Evolutionary conservation across 2,113 vertebrate genomes (phyloP), one percentile per base, ranked within the genome.

Genomic region (Phycodurus eques): DNA sequence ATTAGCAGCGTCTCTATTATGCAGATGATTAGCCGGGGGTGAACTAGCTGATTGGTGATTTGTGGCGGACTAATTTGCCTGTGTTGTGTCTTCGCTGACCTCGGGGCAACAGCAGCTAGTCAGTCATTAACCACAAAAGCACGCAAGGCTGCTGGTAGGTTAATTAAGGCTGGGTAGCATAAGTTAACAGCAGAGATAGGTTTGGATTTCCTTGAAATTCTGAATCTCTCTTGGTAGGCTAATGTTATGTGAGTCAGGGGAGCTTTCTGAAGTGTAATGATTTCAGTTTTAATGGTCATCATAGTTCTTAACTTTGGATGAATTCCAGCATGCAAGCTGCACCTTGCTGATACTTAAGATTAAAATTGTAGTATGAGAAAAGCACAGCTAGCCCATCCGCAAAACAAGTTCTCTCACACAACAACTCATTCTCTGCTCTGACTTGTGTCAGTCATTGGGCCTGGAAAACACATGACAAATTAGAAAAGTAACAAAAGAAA

Each of bases 151-250:
- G 76, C 78, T 84, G 82, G 88, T 85, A 89, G 79, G 83, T 86
- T 91, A 84, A 92, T 91, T 88, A 84, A 39, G 71, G 76, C 77
- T 85, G 80, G 86, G 91, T 90, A 88, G 74, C 67, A 64, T 68
- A 68, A 78, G 79, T 83, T 87, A 78, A 73, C 60, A 54, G 74
- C 59, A 67, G 79, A 54, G 71, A 72, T 69, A 33, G 59, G 56
- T 43, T 47, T 74, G 46, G 13, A 39, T 46, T 70, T 47, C 0
- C 1, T 47, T 49, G n/a, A 69, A 71, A 47, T 35, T 70, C 60
- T 39, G 65, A 83, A 27, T 27, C 27, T 27, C 27, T 27, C 27
- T 27, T 27, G 27, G 27, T 27, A 27, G 27, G 27, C 27, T 62
- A 74, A 54, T 44, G 44, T 80, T 79, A 20, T 68, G 51, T 68